Conservation (phyloP, 2,113 vertebrate species). For the Tragelaphus buxtoni region DNA sequence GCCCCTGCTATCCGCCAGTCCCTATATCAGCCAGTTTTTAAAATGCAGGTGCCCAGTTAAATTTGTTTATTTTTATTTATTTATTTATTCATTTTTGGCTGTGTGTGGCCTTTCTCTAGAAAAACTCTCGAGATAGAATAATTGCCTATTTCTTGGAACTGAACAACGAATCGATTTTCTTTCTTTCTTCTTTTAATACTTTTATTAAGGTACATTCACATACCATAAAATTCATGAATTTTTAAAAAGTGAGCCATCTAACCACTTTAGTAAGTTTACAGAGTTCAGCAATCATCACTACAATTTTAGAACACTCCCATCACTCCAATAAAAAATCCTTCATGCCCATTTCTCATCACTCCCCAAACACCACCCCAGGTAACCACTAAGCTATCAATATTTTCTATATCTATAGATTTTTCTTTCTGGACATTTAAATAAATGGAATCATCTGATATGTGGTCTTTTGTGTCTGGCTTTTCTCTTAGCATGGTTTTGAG, state of each 20-base stretch:
- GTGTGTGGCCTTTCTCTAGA: background rate
- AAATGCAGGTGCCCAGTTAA: background rate
- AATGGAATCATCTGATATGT: background rate
- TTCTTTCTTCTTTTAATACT: background rate
- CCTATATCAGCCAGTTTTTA: background rate
- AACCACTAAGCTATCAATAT: background rate
- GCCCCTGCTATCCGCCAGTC: background rate
- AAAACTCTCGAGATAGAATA: background rate
- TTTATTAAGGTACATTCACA: background rate
- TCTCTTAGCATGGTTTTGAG: background rate
- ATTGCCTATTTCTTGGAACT: background rate
- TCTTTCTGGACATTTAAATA: background rate
- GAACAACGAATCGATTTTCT: background rate
- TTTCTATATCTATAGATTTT: background rate
- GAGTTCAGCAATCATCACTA: background rate
- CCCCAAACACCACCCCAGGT: background rate
- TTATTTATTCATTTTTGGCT: background rate
- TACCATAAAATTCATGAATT: background rate
- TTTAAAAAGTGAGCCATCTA: background rate
- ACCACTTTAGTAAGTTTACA: background rate
- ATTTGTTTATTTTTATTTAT: background rate
- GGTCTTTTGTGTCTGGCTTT: background rate
- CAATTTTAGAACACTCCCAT: background rate
- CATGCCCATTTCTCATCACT: background rate
- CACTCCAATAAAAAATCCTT: background rate